Conservation (phyloP, 2,797 vertebrate genomes). For the Enteromius viviparus region DNA sequence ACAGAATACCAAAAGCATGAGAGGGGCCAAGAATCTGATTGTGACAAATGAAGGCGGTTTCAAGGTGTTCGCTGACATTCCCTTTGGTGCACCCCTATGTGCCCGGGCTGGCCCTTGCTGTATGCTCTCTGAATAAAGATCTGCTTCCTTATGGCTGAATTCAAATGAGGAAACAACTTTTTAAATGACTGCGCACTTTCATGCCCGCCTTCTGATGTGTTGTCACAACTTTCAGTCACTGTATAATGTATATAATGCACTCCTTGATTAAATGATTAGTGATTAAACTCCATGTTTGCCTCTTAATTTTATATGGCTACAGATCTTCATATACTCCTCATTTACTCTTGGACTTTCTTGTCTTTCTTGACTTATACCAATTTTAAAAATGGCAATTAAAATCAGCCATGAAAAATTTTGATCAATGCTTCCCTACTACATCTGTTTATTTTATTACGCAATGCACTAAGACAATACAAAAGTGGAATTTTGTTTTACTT, state of each 20-base stretch:
- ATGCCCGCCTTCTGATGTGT: background rate
- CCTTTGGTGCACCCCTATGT: conserved; percentile 42
- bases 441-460: background rate
- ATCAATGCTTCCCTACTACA: background rate
- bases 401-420: no score
- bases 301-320: background rate
- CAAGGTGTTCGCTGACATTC: conserved; percentile 36
- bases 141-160: conserved; percentile 27
- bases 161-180: conserved; percentile 26
- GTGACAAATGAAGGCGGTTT: conserved; percentile 67
- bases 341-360: no score
- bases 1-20: conserved; percentile 58
- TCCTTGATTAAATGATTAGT: no score
- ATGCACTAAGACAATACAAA: no score
- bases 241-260: background rate
- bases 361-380: background rate
- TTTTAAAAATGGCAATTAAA: background rate
- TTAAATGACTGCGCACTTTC: conserved; percentile 5
- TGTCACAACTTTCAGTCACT: background rate
- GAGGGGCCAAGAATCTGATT: conserved; percentile 58
- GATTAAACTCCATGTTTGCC: background rate
- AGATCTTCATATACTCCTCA: background rate
- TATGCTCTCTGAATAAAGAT: conserved; percentile 39
- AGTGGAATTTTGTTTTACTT: background rate
- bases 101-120: background rate